Conservation (phyloP, 2,888 invertebrate species). For the Actias luna region DNA sequence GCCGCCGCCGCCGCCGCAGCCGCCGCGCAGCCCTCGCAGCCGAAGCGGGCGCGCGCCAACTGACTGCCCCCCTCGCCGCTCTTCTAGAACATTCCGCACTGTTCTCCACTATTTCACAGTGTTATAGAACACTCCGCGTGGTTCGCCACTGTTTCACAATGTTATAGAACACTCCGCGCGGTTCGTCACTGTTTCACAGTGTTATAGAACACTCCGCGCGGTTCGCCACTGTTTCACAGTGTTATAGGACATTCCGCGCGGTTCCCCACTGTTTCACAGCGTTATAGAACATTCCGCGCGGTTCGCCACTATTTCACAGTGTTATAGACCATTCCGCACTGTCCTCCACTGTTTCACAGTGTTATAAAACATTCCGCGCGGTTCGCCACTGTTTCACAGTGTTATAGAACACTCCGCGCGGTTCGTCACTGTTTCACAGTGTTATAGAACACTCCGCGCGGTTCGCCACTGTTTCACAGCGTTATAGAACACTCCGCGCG, state of each 20-base stretch:
- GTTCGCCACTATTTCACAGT: not conserved
- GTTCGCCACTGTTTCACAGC: not conserved
- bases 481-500: no score
- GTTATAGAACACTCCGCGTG: not conserved
- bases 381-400: not conserved
- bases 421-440: no score
- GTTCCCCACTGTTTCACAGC: no score
- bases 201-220: no score
- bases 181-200: no score
- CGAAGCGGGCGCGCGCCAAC: slow-evolving; percentile 66
- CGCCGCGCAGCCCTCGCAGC: slow-evolving; percentile 31
- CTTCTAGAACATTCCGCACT: not conserved
- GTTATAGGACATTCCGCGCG: no score
- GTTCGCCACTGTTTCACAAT: no score
- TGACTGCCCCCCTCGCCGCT: slow-evolving; percentile 29
- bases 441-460: not conserved
- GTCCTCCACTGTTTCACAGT: not conserved
- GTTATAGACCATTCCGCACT: no score
- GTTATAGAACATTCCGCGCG: not conserved
- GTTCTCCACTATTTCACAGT: not conserved
- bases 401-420: not conserved
- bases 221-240: no score
- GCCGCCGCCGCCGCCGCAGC: slow-evolving; percentile 7
- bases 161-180: not conserved
- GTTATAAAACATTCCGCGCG: not conserved